Percentiles rank a stretch among this genome's conserved stretches.
Conservation (phyloP, 2,797 vertebrate genomes). For the Danio jaintianensis region DNA sequence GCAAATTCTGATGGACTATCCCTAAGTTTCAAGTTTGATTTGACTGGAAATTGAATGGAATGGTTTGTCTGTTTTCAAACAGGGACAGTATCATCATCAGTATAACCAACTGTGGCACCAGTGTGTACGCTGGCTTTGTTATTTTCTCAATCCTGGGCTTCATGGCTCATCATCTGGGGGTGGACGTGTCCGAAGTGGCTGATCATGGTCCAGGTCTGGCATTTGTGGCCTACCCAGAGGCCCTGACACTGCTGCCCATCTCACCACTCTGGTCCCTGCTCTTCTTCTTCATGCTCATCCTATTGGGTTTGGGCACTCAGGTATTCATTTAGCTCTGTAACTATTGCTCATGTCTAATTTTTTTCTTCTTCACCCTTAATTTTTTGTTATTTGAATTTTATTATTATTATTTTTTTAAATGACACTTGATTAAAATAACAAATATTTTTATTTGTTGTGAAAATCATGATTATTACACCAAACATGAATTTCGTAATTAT, state of each 20-base stretch:
- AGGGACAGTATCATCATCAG: slow-evolving; percentile 99
- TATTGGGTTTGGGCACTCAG: slow-evolving; percentile 96
- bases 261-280: slow-evolving; percentile 96
- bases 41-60: neutral
- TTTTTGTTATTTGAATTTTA: too few species aligned
- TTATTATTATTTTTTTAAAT: too few species aligned
- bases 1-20: too few species aligned
- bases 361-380: too few species aligned
- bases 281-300: slow-evolving; percentile 99
- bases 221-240: slow-evolving; percentile 97
- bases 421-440: too few species aligned
- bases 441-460: too few species aligned
- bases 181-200: slow-evolving; percentile 93
- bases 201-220: slow-evolving; percentile 96
- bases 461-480: too few species aligned
- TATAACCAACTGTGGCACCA: slow-evolving; percentile 97
- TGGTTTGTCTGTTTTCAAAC: slow-evolving; percentile 41
- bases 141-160: slow-evolving; percentile 99
- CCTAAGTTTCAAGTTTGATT: neutral
- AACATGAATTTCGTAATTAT: too few species aligned
- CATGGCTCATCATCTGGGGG: slow-evolving; percentile 94
- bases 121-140: slow-evolving; percentile 95
- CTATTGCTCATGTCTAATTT: neutral
- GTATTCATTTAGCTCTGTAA: slow-evolving; percentile 68
- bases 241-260: slow-evolving; percentile 94